A percentile compares a stretch with the other conserved stretches of the same genome.
Evolutionary conservation across 2,113 vertebrate genomes (phyloP).

Genomic region (Numenius arquata): DNA sequence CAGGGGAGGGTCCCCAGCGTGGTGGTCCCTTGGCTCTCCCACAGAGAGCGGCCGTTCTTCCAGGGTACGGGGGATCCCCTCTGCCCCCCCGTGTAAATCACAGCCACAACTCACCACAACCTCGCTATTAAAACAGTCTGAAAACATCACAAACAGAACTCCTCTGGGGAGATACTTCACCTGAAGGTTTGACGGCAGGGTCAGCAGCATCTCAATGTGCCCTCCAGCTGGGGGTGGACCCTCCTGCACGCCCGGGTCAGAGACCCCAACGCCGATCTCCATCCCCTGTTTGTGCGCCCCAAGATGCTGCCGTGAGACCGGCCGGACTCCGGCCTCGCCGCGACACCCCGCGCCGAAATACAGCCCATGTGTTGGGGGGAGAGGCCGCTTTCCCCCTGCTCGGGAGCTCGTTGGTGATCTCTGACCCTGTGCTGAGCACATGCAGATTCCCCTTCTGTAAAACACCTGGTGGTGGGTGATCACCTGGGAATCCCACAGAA

Average conservation of each 20-base stretch:
- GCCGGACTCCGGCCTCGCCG: not conserved
- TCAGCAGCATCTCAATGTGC: not conserved
- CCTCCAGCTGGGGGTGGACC: not conserved
- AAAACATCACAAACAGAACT: not conserved
- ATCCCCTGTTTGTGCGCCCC: rapidly evolving
- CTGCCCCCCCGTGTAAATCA: not conserved
- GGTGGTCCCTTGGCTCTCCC: not conserved
- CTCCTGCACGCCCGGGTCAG: not conserved
- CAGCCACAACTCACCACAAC: not conserved
- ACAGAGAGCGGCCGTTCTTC: not conserved
- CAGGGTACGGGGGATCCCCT: not conserved
- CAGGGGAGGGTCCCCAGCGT: not conserved
- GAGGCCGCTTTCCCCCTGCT: not conserved
- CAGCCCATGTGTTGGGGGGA: rapidly evolving
- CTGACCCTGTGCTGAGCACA: not conserved
- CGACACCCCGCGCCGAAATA: not conserved
- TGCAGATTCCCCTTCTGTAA: not conserved
- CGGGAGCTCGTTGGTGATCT: not conserved
- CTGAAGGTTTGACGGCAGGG: not conserved
- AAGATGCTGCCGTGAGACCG: not conserved
- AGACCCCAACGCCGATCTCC: not conserved
- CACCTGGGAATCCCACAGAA: not conserved
- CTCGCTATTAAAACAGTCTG: not conserved
- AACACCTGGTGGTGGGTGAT: not conserved
- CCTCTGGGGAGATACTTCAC: not conserved